Base-by-base conservation (phyloP, 2,797 vertebrate genomes). In the Eulemur coronatus region DNA sequence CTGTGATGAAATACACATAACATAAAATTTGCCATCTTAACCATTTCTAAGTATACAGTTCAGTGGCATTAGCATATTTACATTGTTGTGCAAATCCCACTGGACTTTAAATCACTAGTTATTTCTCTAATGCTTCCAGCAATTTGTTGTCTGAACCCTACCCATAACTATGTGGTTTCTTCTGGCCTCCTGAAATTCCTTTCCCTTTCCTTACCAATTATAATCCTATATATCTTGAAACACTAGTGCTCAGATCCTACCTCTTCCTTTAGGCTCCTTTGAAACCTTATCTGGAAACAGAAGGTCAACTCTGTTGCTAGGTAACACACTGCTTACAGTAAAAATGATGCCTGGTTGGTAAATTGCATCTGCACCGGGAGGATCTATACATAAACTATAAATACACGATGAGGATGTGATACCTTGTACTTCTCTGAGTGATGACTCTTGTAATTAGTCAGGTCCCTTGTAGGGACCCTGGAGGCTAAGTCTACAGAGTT, bases 261-360 rank as follows among this genome's bases (percentile, higher is more conserved):
- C n/a, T 96, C 73, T 88, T 95, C 43, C 75, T 93, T 97, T 84
- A 94, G 89, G 82, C 13, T 70, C 61, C 55, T 95, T 67, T 94
- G 65, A 97, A 93, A 81, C 17, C 55, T 80, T 76, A 80, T 89
- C 70, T 84, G 84, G 91, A 89, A 95, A 94, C 46, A 61, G 86
- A 96, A 96, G 91, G 89, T 97, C 91, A 97, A 91, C 48, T 89
- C 35, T 73, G 89, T 96, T 97, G 97, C 96, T 95, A 97, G 96
- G 96, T 69, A 95, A 97, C 89, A 28, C 46, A 92, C 33, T 85
- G 65, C 63, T 96, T 91, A 84, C 18, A 88, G 80, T 43, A 80
- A 85, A 97, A 96, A 43, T 41, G 70, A 92, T 38, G 28, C 35
- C 33, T 84, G 17, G 5, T 35, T 96, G 92, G 85, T 70, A 96